Base-by-base conservation (phyloP, 2,888 invertebrate species). In the Pimpla rufipes region DNA sequence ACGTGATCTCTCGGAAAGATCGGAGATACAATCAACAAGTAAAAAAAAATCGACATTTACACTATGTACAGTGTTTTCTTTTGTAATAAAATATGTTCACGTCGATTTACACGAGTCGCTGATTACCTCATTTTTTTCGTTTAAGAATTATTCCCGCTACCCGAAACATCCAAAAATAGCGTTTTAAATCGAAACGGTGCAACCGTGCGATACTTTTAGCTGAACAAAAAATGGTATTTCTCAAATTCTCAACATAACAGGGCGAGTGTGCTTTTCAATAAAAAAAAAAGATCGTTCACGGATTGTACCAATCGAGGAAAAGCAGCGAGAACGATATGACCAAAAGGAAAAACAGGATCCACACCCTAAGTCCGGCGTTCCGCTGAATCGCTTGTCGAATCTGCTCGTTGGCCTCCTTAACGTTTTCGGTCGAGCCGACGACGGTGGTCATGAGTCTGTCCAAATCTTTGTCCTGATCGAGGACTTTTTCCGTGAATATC, bases 261-360 rank as follows among this genome's bases (percentile, higher is more conserved):
- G 8, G 11, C 35, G 7, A 37, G 37, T 59, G 8, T 59, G n/a
- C n/a, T 3, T 40, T 1, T 16, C 37, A 16, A 16, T 37, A 2
- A 16, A 0, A 37, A 37, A 16, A 0, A 37, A 16, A 16, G 7
- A 18, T 40, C 10, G 35, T 88, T 94, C 94, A 97, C 91, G 97
- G 97, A 95, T 99, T 99, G 93, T 99, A 99, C 99, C 99, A 99
- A 94, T 99, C 99, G 73, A 99, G 95, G 93, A 99, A 99, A 10
- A 99, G 94, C 71, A 99, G 94, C 21, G 98, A 97, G 93, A 99
- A 98, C 50, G 99, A 98, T 96, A 99, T 97, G 50, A 99, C 98
- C 87, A 99, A 94, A 75, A 99, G 94, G 92, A 99, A 99, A 94
- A 99, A 99, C 37, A 99, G 94, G 77, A 99, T 96, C 95, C 98